Base-by-base conservation (phyloP, 2,797 vertebrate species). In the Pseudochirops corinnae region DNA sequence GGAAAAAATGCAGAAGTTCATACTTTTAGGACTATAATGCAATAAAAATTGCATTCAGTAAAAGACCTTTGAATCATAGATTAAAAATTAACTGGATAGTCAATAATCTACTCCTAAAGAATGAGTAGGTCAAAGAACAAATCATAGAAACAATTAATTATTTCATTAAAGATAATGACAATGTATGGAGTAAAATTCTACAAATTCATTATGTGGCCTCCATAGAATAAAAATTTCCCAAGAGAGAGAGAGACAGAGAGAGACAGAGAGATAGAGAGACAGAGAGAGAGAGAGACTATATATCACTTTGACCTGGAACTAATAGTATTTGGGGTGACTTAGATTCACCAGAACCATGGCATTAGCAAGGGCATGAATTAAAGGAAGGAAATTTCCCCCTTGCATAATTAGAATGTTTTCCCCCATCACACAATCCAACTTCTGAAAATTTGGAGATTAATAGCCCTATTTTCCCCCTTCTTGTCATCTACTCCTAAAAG, bases 201-300 rank as follows among this genome's bases (percentile, higher is more conserved):
- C n/a, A 82, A 74, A 82, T 39, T 46, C n/a, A 82, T n/a, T 39
- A 39, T 39, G 6, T 82, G 6, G n/a, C 18, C n/a, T 82, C n/a
- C 5, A 82, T 39, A 82, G 18, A 39, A 82, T 39, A 21, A 21
- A 74, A 82, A 2, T 39, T 82, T 82, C 24, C 18, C n/a, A 82
- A 82, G 46, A 52, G 58, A 3, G 0, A 3, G 58, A 13, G 58
- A 60, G 28, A 29, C 4, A 60, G 58, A 62, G 60, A 62, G 62
- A 74, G 6, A 39, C 16, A 18, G 4, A 18, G 33, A 16, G 0
- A 39, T 4, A n/a, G 60, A 33, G 31, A n/a, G 31, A 2, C 5
- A n/a, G 62, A 67, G 31, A 31, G 13, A n/a, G 4, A 1, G 3
- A 4, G 1, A 39, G 4, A 2, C 1, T 4, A n/a, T 0, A 1